Conservation (phyloP, 2,888 invertebrate species). For the Petrolisthes cinctipes region DNA sequence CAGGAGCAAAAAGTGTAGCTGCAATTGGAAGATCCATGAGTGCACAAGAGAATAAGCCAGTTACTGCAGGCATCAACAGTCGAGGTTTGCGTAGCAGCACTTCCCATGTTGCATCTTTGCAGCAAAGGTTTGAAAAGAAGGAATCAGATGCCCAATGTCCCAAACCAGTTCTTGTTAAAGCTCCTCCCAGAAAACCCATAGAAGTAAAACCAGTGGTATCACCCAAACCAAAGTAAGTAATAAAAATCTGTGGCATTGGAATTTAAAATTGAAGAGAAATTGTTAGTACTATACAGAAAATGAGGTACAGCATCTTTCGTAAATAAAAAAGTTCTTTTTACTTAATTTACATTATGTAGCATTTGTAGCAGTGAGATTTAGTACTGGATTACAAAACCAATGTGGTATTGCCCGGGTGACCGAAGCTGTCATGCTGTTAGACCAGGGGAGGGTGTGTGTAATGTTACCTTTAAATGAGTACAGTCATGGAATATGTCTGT, state of each 20-base stretch:
- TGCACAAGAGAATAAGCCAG: conserved; percentile 16
- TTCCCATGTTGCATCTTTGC: conserved; percentile 60
- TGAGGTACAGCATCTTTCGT: too few species aligned
- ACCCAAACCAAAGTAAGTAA: conserved; percentile 52
- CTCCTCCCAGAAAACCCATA: conserved; percentile 42
- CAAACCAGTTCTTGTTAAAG: conserved; percentile 34
- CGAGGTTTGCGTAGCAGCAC: conserved; percentile 37
- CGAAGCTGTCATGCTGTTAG: too few species aligned
- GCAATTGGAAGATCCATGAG: conserved; percentile 18
- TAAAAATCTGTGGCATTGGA: too few species aligned
- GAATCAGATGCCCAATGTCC: conserved; percentile 44
- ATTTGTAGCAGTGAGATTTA: too few species aligned
- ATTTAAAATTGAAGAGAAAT: too few species aligned
- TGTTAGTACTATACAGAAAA: background rate
- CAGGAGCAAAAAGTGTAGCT: conserved; percentile 26
- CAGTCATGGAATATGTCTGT: too few species aligned
- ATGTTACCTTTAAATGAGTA: too few species aligned
- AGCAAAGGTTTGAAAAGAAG: conserved; percentile 65
- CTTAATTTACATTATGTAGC: too few species aligned
- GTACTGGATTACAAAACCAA: too few species aligned
- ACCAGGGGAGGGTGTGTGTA: too few species aligned
- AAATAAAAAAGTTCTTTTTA: too few species aligned
- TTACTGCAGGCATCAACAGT: conserved; percentile 22
- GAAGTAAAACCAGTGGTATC: conserved; percentile 44
- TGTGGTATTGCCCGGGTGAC: too few species aligned